Conservation (phyloP, 1,140 invertebrate species). For the Drosophila repletoides region DNA sequence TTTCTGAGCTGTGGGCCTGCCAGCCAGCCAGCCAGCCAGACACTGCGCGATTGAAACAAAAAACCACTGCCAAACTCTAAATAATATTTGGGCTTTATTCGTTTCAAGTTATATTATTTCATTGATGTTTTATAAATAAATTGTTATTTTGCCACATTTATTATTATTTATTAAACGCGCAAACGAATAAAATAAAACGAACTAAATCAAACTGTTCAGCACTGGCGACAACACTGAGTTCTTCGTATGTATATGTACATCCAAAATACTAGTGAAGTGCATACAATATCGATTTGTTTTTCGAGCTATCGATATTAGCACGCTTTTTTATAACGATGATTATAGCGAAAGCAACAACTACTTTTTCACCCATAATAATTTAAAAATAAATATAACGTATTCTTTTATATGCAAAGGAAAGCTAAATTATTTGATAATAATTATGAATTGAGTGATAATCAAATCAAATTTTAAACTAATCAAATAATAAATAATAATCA, state of each 20-base stretch:
- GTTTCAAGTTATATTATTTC: neutral
- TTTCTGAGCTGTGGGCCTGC: conserved; percentile 24
- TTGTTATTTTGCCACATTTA: conserved; percentile 2
- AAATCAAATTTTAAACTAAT: no score
- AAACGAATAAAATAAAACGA: conserved; percentile 30
- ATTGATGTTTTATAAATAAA: neutral
- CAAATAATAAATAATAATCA: no score
- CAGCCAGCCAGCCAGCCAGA: no score
- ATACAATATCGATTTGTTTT: neutral
- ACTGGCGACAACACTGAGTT: conserved; percentile 30
- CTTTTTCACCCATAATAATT: no score
- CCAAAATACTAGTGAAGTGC: conserved; percentile 23
- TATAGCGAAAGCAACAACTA: neutral
- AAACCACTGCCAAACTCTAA: conserved; percentile 2
- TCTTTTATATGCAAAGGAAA: no score
- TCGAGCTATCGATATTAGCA: neutral
- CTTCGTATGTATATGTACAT: conserved; percentile 35
- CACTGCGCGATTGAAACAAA: conserved; percentile 14
- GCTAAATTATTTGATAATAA: no score
- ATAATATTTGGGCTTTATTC: neutral
- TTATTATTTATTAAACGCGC: conserved; percentile 1
- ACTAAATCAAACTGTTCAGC: conserved; percentile 33
- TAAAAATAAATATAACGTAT: no score
- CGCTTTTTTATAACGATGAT: neutral
- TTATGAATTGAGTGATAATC: no score